phyloP scores from a whole-genome alignment of 1,140 invertebrate genomes.

The Euura lappo region DNA sequence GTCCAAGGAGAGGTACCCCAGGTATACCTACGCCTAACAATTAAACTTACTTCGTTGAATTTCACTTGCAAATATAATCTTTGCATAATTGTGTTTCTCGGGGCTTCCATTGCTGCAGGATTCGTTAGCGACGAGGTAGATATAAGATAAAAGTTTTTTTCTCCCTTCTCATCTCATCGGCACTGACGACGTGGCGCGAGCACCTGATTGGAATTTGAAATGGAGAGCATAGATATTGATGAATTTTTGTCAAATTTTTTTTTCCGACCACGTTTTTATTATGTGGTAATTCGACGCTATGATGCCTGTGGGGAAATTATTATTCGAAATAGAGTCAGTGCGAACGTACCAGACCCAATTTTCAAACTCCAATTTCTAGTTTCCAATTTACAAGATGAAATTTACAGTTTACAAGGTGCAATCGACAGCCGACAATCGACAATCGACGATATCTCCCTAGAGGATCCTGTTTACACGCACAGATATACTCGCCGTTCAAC shows the following conservation, averaged over 20 bases:
- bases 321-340: neutral
- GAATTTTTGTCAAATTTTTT: neutral
- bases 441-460: neutral
- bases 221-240: neutral
- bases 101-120: neutral
- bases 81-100: slow-evolving; percentile 7
- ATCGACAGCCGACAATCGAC: neutral
- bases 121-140: neutral
- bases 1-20: neutral
- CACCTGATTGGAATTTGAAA: neutral
- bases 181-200: neutral
- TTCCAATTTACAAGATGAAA: neutral
- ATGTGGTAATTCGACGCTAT: neutral
- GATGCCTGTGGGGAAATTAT: neutral
- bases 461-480: neutral
- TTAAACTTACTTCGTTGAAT: slow-evolving; percentile 1
- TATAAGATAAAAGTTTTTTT: neutral
- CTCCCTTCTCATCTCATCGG: neutral
- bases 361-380: neutral
- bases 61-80: slow-evolving; percentile 1
- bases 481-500: neutral
- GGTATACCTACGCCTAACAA: neutral
- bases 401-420: neutral
- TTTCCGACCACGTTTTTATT: neutral
- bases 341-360: neutral